Conservation (phyloP, 2,113 vertebrate species). For the Platysternon megacephalum region DNA sequence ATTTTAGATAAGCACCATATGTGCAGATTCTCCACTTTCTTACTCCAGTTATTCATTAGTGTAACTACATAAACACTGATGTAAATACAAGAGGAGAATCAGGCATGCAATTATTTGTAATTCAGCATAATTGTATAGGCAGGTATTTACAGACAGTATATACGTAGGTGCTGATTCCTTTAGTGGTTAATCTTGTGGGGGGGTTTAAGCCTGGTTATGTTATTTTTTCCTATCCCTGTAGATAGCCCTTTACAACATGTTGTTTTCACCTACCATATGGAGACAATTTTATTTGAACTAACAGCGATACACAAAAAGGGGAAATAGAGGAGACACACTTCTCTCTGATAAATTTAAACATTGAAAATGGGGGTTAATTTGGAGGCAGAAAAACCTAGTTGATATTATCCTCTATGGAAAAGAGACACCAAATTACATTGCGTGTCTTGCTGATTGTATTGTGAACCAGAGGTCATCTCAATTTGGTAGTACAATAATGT, state of each 20-base stretch:
- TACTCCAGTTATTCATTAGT: background rate
- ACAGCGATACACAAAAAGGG: background rate
- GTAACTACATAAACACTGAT: background rate
- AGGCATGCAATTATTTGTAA: background rate
- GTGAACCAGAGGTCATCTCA: background rate
- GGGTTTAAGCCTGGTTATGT: background rate
- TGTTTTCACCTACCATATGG: background rate
- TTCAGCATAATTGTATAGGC: background rate
- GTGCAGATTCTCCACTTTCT: background rate
- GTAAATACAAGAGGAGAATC: background rate
- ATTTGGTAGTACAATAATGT: background rate
- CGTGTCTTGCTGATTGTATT: background rate
- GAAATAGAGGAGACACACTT: background rate
- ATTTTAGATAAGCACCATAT: background rate
- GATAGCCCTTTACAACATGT: background rate
- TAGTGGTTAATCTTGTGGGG: background rate
- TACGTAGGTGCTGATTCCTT: background rate
- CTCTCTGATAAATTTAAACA: background rate
- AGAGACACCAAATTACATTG: background rate
- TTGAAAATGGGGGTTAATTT: constrained; percentile 1
- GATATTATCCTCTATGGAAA: background rate
- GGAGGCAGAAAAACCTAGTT: background rate
- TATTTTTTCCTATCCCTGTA: background rate
- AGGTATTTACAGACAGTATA: background rate
- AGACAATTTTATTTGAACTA: background rate